Conservation (phyloP, 2,113 vertebrate genomes). For the Ceuthmochares aereus region DNA sequence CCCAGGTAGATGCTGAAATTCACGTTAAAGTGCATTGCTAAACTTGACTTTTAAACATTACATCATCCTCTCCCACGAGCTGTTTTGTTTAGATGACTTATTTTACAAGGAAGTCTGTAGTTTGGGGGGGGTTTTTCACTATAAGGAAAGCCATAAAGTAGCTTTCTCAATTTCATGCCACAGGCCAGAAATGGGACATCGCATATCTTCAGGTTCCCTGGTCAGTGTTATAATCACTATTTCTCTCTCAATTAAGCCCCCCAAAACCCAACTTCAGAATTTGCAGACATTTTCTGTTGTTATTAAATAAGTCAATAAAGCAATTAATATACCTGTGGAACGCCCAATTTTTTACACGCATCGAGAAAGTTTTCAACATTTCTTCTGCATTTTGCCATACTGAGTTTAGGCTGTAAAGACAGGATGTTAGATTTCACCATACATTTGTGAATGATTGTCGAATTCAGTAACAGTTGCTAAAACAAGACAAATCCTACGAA, state of each 20-base stretch:
- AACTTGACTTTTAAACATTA: neutral
- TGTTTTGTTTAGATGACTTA: neutral
- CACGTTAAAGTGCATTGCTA: neutral
- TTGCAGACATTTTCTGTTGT: neutral
- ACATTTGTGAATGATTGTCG: neutral
- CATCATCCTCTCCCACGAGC: neutral
- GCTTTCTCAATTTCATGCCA: neutral
- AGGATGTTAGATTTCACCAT: neutral
- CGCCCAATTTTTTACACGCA: conserved; percentile 97
- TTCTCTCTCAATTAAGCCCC: neutral
- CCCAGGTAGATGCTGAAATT: neutral
- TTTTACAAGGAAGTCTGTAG: neutral
- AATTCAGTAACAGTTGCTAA: neutral
- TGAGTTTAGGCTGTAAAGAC: conserved; percentile 92
- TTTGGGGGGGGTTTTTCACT: neutral
- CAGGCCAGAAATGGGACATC: neutral
- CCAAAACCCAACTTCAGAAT: neutral
- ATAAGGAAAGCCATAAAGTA: neutral
- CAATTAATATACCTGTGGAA: conserved; percentile 86
- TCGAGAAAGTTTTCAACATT: conserved; percentile 99
- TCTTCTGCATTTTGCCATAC: conserved; percentile 98
- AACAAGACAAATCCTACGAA: neutral
- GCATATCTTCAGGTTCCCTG: neutral
- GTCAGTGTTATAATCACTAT: neutral
- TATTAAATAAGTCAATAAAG: neutral